These are phyloP conservation scores for Neodiprion lecontei DNA, from an alignment of 1,140 invertebrate species.

Conservation along the genomic window DNA sequence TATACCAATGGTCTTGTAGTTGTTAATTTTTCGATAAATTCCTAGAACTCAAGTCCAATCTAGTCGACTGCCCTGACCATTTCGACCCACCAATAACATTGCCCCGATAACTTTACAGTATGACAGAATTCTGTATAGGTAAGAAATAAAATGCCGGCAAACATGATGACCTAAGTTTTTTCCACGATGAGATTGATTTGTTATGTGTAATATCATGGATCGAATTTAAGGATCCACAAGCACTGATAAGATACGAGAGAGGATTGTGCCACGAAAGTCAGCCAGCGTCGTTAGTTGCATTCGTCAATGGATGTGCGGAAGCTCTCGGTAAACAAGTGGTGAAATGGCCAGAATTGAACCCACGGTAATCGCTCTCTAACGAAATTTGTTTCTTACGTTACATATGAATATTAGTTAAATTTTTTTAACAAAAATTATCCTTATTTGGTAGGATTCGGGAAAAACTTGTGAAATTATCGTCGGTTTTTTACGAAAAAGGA, in stretches of 20 bases:
- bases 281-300: slow-evolving; percentile 41
- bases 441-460: slow-evolving; percentile 41
- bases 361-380: slow-evolving; percentile 30
- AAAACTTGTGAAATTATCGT: slow-evolving; percentile 53
- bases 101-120: no score
- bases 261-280: slow-evolving; percentile 47
- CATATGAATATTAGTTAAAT: no score
- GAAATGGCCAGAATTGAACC: slow-evolving; percentile 50
- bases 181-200: no score
- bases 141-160: no score
- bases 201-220: no score
- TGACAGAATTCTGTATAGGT: no score
- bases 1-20: no score
- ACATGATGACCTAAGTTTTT: no score
- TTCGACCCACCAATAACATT: no score
- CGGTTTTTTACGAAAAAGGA: slow-evolving; percentile 43
- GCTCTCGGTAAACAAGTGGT: slow-evolving; percentile 38
- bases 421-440: slow-evolving; percentile 23
- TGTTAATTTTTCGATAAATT: background rate
- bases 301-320: slow-evolving; percentile 40
- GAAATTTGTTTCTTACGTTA: background rate
- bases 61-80: background rate
- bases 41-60: background rate
- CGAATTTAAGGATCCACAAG: slow-evolving; percentile 53
- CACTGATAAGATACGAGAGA: slow-evolving; percentile 43